These are phyloP conservation scores for Cottus gobio DNA, from an alignment of 2,113 vertebrate genomes.

Conservation along the genomic window DNA sequence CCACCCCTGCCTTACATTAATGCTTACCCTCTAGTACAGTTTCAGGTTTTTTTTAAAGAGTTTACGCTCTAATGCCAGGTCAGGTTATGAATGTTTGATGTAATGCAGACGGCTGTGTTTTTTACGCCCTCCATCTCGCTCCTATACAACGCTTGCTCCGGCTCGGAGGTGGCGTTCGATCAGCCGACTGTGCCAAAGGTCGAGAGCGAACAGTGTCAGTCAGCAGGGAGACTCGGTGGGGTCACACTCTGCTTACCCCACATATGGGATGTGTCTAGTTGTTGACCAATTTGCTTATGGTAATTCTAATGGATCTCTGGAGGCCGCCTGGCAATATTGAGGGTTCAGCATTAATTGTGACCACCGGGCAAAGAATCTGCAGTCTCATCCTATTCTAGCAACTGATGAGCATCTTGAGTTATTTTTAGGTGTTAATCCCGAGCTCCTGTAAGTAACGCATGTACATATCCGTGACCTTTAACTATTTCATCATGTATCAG, in stretches of 20 bases:
- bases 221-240: conserved; percentile 41
- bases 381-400: conserved; percentile 69
- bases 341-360: conserved; percentile 74
- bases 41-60: conserved; percentile 62
- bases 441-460: conserved; percentile 36
- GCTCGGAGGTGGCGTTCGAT: conserved; percentile 61
- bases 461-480: conserved; percentile 17
- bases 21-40: conserved; percentile 35
- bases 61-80: conserved; percentile 54
- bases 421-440: conserved; percentile 69
- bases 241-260: conserved; percentile 47
- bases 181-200: conserved; percentile 69
- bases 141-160: conserved; percentile 46
- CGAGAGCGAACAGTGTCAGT: conserved; percentile 54
- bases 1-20: conserved; percentile 47
- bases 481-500: too few relatives aligned
- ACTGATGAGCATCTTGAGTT: conserved; percentile 67
- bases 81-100: conserved; percentile 76
- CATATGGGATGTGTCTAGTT: conserved; percentile 63
- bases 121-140: neutral
- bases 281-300: conserved; percentile 77
- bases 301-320: conserved; percentile 73
- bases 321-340: conserved; percentile 65
- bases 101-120: conserved; percentile 43
- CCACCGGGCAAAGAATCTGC: conserved; percentile 70